These are phyloP conservation scores for Drosophila ambigua DNA, from an alignment of 1,140 invertebrate species.

Conservation along the genomic window DNA sequence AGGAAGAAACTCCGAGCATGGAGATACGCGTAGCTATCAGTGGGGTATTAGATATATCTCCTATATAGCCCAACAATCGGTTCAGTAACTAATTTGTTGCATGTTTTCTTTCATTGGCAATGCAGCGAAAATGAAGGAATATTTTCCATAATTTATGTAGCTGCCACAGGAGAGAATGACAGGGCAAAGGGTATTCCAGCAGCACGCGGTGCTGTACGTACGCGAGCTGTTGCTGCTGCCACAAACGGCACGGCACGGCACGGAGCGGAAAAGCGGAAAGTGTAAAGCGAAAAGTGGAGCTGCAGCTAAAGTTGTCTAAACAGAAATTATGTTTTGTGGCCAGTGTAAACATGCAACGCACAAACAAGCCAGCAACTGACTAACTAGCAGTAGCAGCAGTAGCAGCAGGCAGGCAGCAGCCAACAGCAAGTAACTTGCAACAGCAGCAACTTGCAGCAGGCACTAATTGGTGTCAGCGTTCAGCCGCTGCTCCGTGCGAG, in stretches of 20 bases:
- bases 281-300: constrained; percentile 33
- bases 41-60: no score
- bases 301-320: constrained; percentile 64
- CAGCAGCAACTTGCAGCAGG: no score
- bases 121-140: no score
- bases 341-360: constrained; percentile 79
- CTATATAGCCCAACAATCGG: no score
- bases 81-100: no score
- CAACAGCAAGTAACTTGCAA: constrained; percentile 19
- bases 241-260: constrained; percentile 3
- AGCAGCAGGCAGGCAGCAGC: constrained; percentile 10
- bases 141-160: no score
- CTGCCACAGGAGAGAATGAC: not conserved
- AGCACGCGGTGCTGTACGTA: not conserved
- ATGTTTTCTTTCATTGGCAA: no score
- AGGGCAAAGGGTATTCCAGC: no score
- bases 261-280: no score
- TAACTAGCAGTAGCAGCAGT: constrained; percentile 41
- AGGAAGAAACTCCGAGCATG: no score
- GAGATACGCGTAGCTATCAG: no score
- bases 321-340: constrained; percentile 81
- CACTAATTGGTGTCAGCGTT: constrained; percentile 80
- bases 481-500: constrained; percentile 5
- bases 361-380: constrained; percentile 51
- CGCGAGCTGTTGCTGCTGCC: constrained; percentile 1